These are phyloP conservation scores for silkworm (Bombyx mori) DNA, from an alignment of 1,140 invertebrate genomes.

Conservation along the genomic window ASM3026992v2 NC_085116.1:17206501-17207000, in stretches of 20 bases:
- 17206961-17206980: too few species aligned
- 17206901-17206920: too few species aligned
- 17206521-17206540: conserved; percentile 94
- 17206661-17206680: not conserved
- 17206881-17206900: too few species aligned
- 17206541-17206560: conserved; percentile 86
- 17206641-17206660: not conserved
- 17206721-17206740: conserved; percentile 91
- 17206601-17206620: conserved; percentile 96
- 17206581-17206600: conserved; percentile 89
- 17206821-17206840: conserved; percentile 93
- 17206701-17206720: conserved; percentile 74
- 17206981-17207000: too few species aligned
- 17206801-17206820: conserved; percentile 97
- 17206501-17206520: conserved; percentile 98
- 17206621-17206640: conserved; percentile 81
- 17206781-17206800: conserved; percentile 95
- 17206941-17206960: too few species aligned
- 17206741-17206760: conserved; percentile 96
- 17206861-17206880: too few species aligned
- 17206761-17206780: conserved; percentile 94
- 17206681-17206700: not conserved
- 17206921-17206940: too few species aligned
- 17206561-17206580: conserved; percentile 89
- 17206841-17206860: conserved; percentile 5